Evolutionary conservation across 2,113 vertebrate genomes (phyloP), one percentile per base, ranked within the genome.

Genomic region (Oncorhynchus keta): DNA sequence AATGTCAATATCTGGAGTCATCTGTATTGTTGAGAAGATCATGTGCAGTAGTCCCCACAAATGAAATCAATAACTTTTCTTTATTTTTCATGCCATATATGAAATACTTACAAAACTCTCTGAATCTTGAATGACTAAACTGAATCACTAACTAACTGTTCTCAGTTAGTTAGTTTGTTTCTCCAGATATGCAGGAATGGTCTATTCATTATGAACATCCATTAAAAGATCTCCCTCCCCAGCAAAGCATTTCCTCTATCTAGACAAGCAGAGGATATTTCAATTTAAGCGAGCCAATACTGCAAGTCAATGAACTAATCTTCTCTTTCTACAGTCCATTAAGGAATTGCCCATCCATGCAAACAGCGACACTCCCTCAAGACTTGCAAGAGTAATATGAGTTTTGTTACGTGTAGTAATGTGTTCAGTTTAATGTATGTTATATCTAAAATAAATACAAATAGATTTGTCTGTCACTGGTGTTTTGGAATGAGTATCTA

Each of bases 221-320:
- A 67, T 76, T 74, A 55, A 30, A 67, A 70, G 24, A 51, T 68
- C 71, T 71, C 75, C 28, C 39, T 74, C 71, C 71, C 51, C 59
- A n/a, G 76, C 73, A 48, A 76, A 72, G 67, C 72, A 78, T 72
- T 82, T 84, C 81, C 79, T 84, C 83, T 80, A 74, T 78, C 72
- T 75, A 70, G 81, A 86, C 81, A 86, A 79, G 79, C 79, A 86
- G 75, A 64, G 78, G 72, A 83, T 90, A 88, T 89, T 89, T 87
- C 80, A 86, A 45, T 45, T 45, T 45, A 45, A 45, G 39, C 39
- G 39, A 45, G 39, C 39, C 39, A 45, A 76, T 87, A 79, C 84
- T 83, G 76, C 81, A 84, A 84, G 84, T 88, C 90, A 89, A 86
- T 87, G 83, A 80, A 86, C 87, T 90, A 89, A 91, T 91, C 86